Conservation (phyloP, 2,113 vertebrate genomes). For the Cnemophilus loriae region DNA sequence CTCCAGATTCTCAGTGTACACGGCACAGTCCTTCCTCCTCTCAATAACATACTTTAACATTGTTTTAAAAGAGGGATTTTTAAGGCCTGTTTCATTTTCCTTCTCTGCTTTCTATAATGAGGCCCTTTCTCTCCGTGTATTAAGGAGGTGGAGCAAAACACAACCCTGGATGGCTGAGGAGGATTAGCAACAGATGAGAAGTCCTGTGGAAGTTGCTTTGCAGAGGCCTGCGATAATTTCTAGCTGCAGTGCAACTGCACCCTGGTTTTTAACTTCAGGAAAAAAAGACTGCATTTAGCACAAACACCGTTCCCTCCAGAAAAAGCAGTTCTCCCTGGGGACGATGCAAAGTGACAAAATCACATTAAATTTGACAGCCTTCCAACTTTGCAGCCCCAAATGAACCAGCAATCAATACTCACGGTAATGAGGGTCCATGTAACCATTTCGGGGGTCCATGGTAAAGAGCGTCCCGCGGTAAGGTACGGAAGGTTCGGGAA, state of each 20-base stretch:
- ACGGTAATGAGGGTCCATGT: constrained; percentile 94
- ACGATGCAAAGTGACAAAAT: neutral
- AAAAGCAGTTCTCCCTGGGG: neutral
- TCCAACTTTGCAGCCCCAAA: neutral
- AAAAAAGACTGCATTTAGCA: neutral
- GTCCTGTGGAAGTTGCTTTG: neutral
- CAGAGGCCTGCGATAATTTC: neutral
- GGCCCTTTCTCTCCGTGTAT: neutral
- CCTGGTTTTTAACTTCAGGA: neutral
- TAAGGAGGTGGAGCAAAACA: constrained; percentile 13
- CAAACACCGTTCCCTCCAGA: neutral
- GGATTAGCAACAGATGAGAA: constrained; percentile 41
- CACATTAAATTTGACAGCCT: neutral
- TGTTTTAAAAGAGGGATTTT: neutral
- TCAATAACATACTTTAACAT: neutral
- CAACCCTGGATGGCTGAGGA: neutral
- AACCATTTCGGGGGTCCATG: constrained; percentile 93
- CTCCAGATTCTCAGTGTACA: neutral
- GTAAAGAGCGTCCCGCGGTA: constrained; percentile 90
- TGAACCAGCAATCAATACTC: constrained; percentile 58
- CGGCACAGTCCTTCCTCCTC: neutral
- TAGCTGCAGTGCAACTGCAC: neutral
- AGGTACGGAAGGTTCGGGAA: constrained; percentile 87
- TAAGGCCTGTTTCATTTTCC: constrained; percentile 34
- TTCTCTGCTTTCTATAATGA: neutral